phyloP scores from a whole-genome alignment of 2,113 vertebrate species.

The Phycodurus eques region DNA sequence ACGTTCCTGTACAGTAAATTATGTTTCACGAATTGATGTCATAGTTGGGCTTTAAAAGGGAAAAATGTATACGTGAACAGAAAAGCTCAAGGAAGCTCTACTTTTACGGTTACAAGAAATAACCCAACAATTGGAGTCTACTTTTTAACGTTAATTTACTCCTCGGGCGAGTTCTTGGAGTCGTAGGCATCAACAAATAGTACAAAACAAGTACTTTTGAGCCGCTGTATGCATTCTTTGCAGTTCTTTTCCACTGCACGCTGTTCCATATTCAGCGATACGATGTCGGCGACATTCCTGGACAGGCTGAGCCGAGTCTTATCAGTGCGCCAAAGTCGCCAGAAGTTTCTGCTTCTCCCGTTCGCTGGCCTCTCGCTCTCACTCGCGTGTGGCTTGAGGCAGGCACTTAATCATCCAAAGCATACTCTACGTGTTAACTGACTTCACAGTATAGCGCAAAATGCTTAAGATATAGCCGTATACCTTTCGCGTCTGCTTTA shows the following conservation, averaged over 20 bases:
- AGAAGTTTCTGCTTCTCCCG: constrained; percentile 18
- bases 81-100: too few species aligned
- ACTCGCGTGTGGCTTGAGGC: constrained; percentile 12
- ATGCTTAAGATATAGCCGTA: constrained; percentile 6
- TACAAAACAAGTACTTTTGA: background rate
- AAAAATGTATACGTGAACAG: too few species aligned
- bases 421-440: constrained; percentile 32
- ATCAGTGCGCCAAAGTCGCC: constrained; percentile 26
- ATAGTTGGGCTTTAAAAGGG: too few species aligned
- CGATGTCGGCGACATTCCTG: constrained; percentile 37
- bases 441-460: constrained; percentile 29
- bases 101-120: too few species aligned
- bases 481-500: background rate
- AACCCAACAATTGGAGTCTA: too few species aligned
- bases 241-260: constrained; percentile 1
- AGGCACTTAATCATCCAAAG: constrained; percentile 27
- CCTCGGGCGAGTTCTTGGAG: too few species aligned
- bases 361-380: constrained; percentile 21
- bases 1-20: too few species aligned
- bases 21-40: too few species aligned
- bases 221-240: background rate
- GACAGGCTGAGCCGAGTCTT: constrained; percentile 46
- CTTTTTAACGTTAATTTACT: too few species aligned
- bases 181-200: too few species aligned
- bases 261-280: constrained; percentile 27